These are phyloP conservation scores for Apodemus agrarius DNA, from an alignment of 2,797 vertebrate genomes.

Conservation along the genomic window DNA sequence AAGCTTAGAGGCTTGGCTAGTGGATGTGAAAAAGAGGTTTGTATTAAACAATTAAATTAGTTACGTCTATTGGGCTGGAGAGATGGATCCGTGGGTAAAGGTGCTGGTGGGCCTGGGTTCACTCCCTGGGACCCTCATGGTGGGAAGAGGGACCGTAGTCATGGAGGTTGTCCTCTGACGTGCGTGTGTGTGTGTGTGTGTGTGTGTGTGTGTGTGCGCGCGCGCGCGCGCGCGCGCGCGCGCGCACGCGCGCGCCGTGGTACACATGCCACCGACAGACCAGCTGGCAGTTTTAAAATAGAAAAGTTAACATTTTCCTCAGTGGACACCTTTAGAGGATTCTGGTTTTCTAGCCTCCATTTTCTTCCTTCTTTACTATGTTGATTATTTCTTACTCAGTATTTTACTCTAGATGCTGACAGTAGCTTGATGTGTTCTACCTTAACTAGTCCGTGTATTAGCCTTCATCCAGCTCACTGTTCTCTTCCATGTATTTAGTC, in stretches of 20 bases:
- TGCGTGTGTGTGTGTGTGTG: neutral
- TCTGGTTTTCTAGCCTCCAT: conserved; percentile 14
- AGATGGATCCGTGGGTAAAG: neutral
- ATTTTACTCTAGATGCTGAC: neutral
- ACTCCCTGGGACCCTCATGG: neutral
- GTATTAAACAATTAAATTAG: conserved; percentile 2
- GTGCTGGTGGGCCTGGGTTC: neutral
- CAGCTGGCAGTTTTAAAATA: neutral
- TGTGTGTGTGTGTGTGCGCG: too few species aligned
- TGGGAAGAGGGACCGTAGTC: neutral
- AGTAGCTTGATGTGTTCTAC: conserved; percentile 12
- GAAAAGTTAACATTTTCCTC: neutral
- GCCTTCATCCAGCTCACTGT: conserved; percentile 34
- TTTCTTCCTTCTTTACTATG: neutral
- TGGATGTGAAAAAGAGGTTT: conserved; percentile 46
- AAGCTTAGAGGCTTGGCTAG: conserved; percentile 42
- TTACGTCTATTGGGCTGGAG: neutral
- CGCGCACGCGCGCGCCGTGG: too few species aligned
- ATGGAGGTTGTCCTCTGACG: neutral
- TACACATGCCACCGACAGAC: neutral
- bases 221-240: too few species aligned
- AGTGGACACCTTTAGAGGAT: neutral
- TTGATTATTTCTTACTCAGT: conserved; percentile 44
- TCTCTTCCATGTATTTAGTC: conserved; percentile 43
- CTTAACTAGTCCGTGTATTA: conserved; percentile 29